phyloP scores from a whole-genome alignment of 2,888 invertebrate genomes.

The Gerris lacustris region DNA sequence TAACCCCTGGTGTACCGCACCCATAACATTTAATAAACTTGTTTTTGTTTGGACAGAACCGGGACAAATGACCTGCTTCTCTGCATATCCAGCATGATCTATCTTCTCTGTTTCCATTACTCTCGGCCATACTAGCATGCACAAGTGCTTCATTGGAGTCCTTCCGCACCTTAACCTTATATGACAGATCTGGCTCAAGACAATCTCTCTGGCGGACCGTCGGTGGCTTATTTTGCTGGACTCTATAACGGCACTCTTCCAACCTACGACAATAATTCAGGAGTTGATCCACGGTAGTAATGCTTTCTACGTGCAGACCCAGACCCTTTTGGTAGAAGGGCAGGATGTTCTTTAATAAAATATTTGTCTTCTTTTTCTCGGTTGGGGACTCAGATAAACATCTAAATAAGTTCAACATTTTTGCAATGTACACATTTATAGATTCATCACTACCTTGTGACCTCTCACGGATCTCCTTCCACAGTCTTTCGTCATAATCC shows the following conservation, averaged over 20 bases:
- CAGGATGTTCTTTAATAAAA: slow-evolving; percentile 16
- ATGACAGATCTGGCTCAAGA: slow-evolving; percentile 24
- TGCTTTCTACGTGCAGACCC: neutral
- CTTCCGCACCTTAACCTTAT: too few species aligned
- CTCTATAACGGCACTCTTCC: slow-evolving; percentile 2
- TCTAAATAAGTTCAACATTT: slow-evolving; percentile 26
- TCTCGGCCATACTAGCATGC: too few species aligned
- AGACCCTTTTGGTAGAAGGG: slow-evolving; percentile 12
- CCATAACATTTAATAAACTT: too few species aligned
- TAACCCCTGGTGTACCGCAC: too few species aligned
- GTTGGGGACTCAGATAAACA: slow-evolving; percentile 19
- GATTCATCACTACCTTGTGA: slow-evolving; percentile 30
- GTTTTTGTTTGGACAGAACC: too few species aligned
- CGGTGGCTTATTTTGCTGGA: slow-evolving; percentile 1
- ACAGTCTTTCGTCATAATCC: slow-evolving; percentile 29
- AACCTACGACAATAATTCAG: neutral
- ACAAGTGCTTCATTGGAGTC: too few species aligned
- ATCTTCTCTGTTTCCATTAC: neutral
- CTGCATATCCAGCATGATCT: neutral
- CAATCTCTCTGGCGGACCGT: neutral
- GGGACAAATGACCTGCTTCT: too few species aligned
- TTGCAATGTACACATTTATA: slow-evolving; percentile 29
- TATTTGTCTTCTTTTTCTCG: slow-evolving; percentile 7
- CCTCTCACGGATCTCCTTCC: slow-evolving; percentile 27
- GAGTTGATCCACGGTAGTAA: neutral